Conservation (phyloP, 1,140 invertebrate species). For the Rhyzopertha dominica region DNA sequence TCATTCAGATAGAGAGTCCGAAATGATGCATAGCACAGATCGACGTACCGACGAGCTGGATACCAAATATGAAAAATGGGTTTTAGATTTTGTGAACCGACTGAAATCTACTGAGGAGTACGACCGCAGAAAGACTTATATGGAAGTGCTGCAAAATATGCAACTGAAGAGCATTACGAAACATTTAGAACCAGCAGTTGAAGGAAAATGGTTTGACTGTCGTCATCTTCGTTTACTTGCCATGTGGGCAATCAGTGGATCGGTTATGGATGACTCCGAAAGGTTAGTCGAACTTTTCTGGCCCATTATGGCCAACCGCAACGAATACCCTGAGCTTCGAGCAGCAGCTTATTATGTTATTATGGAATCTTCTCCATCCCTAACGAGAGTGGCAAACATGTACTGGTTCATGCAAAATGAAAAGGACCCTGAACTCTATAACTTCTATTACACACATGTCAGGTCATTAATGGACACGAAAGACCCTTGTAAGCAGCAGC, state of each 20-base stretch:
- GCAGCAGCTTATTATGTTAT: conserved; percentile 43
- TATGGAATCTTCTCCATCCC: conserved; percentile 38
- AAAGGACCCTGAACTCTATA: conserved; percentile 44
- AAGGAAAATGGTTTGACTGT: conserved; percentile 19
- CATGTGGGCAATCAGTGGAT: conserved; percentile 34
- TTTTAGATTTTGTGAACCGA: conserved; percentile 26
- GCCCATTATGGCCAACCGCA: conserved; percentile 43
- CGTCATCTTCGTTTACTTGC: conserved; percentile 39
- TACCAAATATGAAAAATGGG: conserved; percentile 22
- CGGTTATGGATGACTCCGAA: conserved; percentile 27
- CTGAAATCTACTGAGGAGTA: conserved; percentile 24
- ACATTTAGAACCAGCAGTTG: conserved; percentile 26
- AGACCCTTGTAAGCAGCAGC: conserved; percentile 41
- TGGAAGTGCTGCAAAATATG: conserved; percentile 32
- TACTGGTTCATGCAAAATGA: conserved; percentile 46
- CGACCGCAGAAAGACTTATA: conserved; percentile 22
- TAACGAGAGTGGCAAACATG: conserved; percentile 41
- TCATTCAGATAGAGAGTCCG: background rate
- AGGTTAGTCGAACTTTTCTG: conserved; percentile 41
- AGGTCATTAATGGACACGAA: conserved; percentile 39
- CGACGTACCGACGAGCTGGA: conserved; percentile 1
- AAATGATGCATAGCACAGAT: background rate
- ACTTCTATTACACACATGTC: conserved; percentile 46
- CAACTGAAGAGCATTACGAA: conserved; percentile 23
- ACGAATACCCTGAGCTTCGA: conserved; percentile 37